phyloP scores from a whole-genome alignment of 53 echinoderm and acorn worm species.

The Arbacia lixula region DNA sequence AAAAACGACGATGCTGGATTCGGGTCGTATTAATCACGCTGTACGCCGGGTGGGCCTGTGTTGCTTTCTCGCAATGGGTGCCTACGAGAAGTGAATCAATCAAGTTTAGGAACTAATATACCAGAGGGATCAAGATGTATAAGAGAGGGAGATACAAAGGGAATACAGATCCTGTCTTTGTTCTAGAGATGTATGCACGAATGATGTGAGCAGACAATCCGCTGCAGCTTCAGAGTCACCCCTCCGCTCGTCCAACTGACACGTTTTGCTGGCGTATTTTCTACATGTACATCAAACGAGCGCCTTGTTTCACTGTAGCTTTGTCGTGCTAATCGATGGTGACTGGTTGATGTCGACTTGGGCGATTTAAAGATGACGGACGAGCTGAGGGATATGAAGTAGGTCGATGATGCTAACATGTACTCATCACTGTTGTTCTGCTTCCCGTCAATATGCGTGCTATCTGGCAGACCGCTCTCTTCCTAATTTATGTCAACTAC shows the following conservation, averaged over 20 bases:
- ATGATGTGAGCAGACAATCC: background rate
- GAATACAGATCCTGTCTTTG: conserved; percentile 12
- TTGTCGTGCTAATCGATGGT: background rate
- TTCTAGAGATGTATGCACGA: background rate
- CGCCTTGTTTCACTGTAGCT: too few species aligned
- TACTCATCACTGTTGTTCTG: conserved; percentile 27
- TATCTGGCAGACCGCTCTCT: background rate
- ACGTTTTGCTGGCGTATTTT: background rate
- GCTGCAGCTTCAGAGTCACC: background rate
- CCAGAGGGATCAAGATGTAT: background rate
- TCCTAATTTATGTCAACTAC: conserved; percentile 41
- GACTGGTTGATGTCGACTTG: background rate
- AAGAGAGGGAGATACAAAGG: background rate
- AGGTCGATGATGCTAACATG: conserved; percentile 13
- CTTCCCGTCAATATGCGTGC: background rate
- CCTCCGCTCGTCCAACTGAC: too few species aligned
- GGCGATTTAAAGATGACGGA: too few species aligned
- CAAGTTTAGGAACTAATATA: background rate
- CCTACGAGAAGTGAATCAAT: background rate
- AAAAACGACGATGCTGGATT: too few species aligned
- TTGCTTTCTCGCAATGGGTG: background rate
- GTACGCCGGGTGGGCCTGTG: too few species aligned
- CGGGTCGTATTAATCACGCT: too few species aligned
- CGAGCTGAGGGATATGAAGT: background rate
- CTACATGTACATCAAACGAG: too few species aligned